Base-by-base conservation (phyloP, 2,113 vertebrate species). In the Daubentonia madagascariensis region DNA sequence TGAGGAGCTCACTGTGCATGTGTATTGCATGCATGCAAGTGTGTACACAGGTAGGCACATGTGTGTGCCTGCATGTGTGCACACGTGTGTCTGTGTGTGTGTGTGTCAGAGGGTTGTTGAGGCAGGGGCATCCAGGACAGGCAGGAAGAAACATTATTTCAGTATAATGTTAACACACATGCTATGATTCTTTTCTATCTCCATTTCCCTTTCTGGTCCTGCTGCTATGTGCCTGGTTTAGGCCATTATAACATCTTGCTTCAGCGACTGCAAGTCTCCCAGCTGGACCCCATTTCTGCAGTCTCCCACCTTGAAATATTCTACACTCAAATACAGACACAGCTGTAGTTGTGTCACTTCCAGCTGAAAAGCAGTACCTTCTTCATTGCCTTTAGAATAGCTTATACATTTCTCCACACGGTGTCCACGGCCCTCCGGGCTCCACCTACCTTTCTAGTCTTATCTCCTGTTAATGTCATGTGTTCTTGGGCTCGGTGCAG, bases 301-400 rank as follows among this genome's bases (percentile, higher is more conserved):
- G 63, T 45, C 54, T 89, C 73, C 84, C 79, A 40, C 84, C 76
- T 90, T 3, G 13, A 94, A 84, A 68, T 4, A 1, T 30, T 70
- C 43, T 32, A 57, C 6, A 3, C 45, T 87, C 79, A 35, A 50
- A 89, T 45, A 50, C n/a, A 89, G 95, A 92, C 75, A 85, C 63
- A 94, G 85, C 28, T 67, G 70, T 45, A 50, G 48, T 48, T 30
- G 20, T 48, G 40, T 73, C 70, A 63, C 22, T 68, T 2, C 25
- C 45, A 30, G 45, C 75, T 90, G 75, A n/a, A 63, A 93, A 89
- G 57, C 52, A 16, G 45, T 35, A 85, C 73, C 50, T 70, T 68
- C 78, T 18, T 48, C 68, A 32, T 7, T 40, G 91, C 52, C 85
- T 88, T 25, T 5, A 45, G 37, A 70, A 54, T 35, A 70, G 30